Base-by-base conservation (phyloP, 1,140 invertebrate species). In the Nasonia giraulti region DNA sequence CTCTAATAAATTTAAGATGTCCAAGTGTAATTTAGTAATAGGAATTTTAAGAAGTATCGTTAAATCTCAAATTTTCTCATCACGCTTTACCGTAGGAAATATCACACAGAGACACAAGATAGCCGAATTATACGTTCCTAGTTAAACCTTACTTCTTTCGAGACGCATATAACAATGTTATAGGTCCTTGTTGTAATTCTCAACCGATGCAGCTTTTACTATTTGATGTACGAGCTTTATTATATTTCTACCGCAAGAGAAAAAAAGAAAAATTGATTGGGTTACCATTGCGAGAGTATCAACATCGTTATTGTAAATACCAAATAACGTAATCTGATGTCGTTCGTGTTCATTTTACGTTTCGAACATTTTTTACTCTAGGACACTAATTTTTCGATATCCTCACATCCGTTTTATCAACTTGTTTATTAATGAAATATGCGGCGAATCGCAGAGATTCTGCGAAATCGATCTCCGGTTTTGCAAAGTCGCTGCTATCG, bases 101-200 rank as follows among this genome's bases (percentile, higher is more conserved):
- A 80, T 33, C 33, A 76, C 23, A 78, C 50, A 80, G 5, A 68
- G 50, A 66, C 50, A 80, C 12, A 85, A 85, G 73, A 79, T 81
- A 85, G 73, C 83, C 71, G 62, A 85, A 85, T 85, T 74, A 85
- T 75, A 82, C 55, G 33, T 85, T 85, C 69, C 68, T 85, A 80
- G 66, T 71, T 66, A 68, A 75, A 66, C 31, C 6, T 81, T 80
- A 55, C 76, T 69, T 62, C 10, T 68, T 17, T 73, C n/a, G 23
- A 55, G 44, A 50, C 23, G 44, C 40, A 55, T 23, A 23, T 12
- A 77, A 50, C n/a, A 27, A 37, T 55, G 37, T 62, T 47, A 27
- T 50, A 77, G 20, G 23, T 50, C n/a, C n/a, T 76, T 50, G 55
- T 40, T 23, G 75, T 40, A 75, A 76, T 50, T 76, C 27, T 76